Evolutionary conservation across 2,797 vertebrate genomes (phyloP), one percentile per base, ranked within the genome.

Genomic region (Stomatorhinus walkeri): DNA sequence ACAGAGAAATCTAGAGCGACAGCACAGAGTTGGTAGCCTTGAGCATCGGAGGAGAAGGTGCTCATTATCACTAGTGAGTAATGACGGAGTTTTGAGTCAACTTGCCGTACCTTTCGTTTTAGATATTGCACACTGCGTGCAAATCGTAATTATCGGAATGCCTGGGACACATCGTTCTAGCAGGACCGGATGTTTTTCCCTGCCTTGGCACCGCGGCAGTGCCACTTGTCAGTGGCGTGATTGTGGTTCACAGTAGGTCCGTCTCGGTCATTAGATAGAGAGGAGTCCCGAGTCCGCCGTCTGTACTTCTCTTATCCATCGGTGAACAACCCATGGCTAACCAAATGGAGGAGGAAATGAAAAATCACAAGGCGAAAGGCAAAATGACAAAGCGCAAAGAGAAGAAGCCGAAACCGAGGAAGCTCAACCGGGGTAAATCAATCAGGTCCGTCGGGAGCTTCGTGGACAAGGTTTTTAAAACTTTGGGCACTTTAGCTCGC

Each of bases 401-500:
- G 84, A 95, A 93, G 91, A 95, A 93, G 90, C 64, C 91, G 7
- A 95, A 92, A 90, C 54, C 84, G 9, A 48, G 88, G 32, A 89
- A 87, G 84, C 61, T 76, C n/a, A 88, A 91, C 88, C 87, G 96
- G 87, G 94, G 94, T 91, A 95, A 94, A 90, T 94, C 95, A 49
- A 90, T 96, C 90, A 93, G 94, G 40, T 96, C 96, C 64, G 91
- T 96, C 7, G 95, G 96, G 89, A 92, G 94, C 93, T 95, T 97
- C 89, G 95, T 96, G 92, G 95, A 94, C 90, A 94, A 95, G 92
- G 93, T 97, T 91, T 92, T 96, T 79, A 96, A 96, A 96, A 96
- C 94, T 96, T 96, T 97, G 91, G 94, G 95, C 90, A 95, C 95
- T 94, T 94, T 96, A 91, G 92, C 95, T 91, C 96, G 94, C 95